Percentiles rank a stretch among this genome's conserved stretches.
Conservation (phyloP, 2,113 vertebrate species). For the Gymnogyps californianus region DNA sequence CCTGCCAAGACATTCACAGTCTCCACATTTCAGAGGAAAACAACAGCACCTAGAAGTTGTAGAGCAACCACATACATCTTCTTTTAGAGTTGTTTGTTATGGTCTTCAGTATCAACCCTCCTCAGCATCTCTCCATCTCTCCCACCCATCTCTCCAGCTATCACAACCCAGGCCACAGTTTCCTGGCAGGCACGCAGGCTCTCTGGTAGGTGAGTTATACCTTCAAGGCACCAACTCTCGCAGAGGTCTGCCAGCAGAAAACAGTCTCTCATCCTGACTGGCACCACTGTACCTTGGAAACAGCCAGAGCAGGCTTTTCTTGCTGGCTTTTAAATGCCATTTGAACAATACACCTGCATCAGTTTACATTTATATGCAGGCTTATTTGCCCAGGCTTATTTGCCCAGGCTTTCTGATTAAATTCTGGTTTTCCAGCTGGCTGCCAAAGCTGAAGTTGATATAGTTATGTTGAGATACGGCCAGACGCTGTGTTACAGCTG, state of each 20-base stretch:
- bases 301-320: not conserved
- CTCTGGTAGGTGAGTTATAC: not conserved
- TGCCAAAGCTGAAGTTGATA: not conserved
- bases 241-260: not conserved
- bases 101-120: not conserved
- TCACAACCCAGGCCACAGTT: not conserved
- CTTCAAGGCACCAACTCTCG: not conserved
- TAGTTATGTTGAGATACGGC: not conserved
- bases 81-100: not conserved
- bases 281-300: not conserved
- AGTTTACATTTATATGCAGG: not conserved
- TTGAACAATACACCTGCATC: not conserved
- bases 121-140: not conserved
- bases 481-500: not conserved
- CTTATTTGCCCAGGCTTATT: not conserved
- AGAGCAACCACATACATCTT: not conserved
- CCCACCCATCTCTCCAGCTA: not conserved
- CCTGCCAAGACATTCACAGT: not conserved
- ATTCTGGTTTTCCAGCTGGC: not conserved
- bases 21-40: not conserved
- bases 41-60: not conserved
- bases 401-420: not conserved
- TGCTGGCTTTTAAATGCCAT: not conserved
- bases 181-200: not conserved
- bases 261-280: not conserved